Base-by-base conservation (phyloP, 2,113 vertebrate genomes). In the Caretta caretta region DNA sequence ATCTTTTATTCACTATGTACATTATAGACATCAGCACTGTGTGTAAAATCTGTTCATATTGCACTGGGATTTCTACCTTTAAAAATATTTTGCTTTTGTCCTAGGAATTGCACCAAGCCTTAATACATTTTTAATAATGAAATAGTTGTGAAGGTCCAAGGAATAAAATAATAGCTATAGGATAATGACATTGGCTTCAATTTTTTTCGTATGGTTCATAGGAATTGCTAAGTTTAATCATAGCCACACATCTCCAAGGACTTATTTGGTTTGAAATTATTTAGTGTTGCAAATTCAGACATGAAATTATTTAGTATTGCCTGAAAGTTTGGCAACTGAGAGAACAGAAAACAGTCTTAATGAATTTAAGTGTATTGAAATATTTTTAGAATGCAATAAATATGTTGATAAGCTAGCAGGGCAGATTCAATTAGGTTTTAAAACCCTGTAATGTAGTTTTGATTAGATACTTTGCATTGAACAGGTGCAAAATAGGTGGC, bases 71-170 rank as follows among this genome's bases (percentile, higher is more conserved):
- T 79, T 87, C 51, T 22, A 42, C 6, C 56, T 49, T 69, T 95
- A 94, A 94, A 96, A 80, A 92, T 95, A 84, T 94, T 93, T 96
- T 86, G 86, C 16, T 56, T 82, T 75, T 91, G 22, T 96, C 35
- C 90, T 94, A 96, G 56, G 17, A 94, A 54, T 95, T 97, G 78
- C 1, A 94, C 4, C 1, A n/a, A 90, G 2, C 19, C 20, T 2
- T 53, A 92, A 90, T 82, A 83, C 54, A 53, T 94, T 96, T 98
- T 96, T 92, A 96, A 96, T 89, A 90, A 94, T 65, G 95, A 92
- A 90, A 2, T 42, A 84, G 1, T 90, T 94, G 76, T 75, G 85
- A 94, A 93, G n/a, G 14, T 82, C 53, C 10, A 57, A 82, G 20
- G 29, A 92, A 65, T 90, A 90, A 90, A 95, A 82, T 38, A 93